Base-by-base conservation (phyloP, 2,113 vertebrate genomes). In the Silurus glanis region DNA sequence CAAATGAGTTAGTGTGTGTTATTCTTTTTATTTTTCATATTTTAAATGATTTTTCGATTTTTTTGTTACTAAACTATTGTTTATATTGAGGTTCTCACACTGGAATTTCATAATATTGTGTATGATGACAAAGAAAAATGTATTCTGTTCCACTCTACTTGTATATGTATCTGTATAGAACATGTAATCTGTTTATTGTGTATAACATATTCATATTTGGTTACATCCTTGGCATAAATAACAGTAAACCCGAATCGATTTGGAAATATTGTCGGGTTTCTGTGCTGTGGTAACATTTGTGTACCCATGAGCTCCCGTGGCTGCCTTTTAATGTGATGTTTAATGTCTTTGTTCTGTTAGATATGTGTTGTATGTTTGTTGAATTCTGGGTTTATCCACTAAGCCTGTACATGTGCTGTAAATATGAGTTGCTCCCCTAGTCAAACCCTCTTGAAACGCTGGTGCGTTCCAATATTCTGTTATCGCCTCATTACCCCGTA, bases 281-380 rank as follows among this genome's bases (percentile, higher is more conserved):
- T 28, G 76, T 58, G 13, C n/a, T 1, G 9, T 56, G 75, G n/a
- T 79, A 79, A 79, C 28, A 80, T 80, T 80, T 80, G 56, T 58
- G 47, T 80, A 47, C 56, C 58, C 56, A 21, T 61, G 28, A 61
- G 56, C 78, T 45, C 19, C 9, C 3, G 12, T 47, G 17, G 78
- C 25, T 58, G 78, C 28, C 28, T 10, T 0, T 47, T 61, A 61
- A 80, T 47, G 78, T 47, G 78, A 47, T 28, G 51, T 78, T 80
- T 80, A 45, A 78, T 55, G n/a, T 56, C 28, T 80, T 80, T 80
- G 76, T 80, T 59, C 56, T 45, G 17, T 45, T 76, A n/a, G 72
- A 55, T 76, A 53, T 55, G 23, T 55, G 51, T 4, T 53, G 1
- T 58, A 25, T 79, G 23, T 80, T 78, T 55, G 13, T 25, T 53